Conservation (phyloP, 2,888 invertebrate species). For the Macroteleia sp. region DNA sequence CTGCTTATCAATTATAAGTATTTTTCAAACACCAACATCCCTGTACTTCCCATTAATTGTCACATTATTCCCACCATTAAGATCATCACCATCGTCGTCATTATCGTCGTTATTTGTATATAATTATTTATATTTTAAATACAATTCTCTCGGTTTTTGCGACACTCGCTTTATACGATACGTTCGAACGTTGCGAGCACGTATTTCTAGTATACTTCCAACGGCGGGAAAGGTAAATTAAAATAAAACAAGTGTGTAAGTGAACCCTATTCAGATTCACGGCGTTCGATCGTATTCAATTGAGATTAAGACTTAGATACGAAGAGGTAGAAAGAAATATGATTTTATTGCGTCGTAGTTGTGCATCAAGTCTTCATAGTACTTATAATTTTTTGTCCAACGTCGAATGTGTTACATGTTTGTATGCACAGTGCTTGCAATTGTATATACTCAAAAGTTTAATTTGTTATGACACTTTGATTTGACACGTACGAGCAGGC, state of each 20-base stretch:
- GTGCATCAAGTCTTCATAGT: conserved; percentile 58
- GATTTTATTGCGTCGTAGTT: conserved; percentile 53
- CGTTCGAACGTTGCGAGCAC: conserved; percentile 38
- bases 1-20: conserved; percentile 37
- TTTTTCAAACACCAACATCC: conserved; percentile 36
- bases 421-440: conserved; percentile 40
- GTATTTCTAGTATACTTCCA: conserved; percentile 10
- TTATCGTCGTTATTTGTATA: conserved; percentile 58
- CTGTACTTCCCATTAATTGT: conserved; percentile 41
- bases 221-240: neutral
- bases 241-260: neutral
- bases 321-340: conserved; percentile 52
- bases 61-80: conserved; percentile 48
- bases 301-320: conserved; percentile 62
- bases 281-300: conserved; percentile 52
- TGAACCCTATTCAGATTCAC: conserved; percentile 10
- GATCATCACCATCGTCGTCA: conserved; percentile 40
- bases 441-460: conserved; percentile 23
- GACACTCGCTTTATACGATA: conserved; percentile 41
- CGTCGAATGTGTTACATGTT: conserved; percentile 30
- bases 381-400: conserved; percentile 50
- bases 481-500: no score
- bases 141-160: conserved; percentile 43
- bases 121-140: conserved; percentile 60
- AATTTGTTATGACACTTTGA: neutral